Base-by-base conservation (phyloP, 1,140 invertebrate species). In the Hormaphis cornu region DNA sequence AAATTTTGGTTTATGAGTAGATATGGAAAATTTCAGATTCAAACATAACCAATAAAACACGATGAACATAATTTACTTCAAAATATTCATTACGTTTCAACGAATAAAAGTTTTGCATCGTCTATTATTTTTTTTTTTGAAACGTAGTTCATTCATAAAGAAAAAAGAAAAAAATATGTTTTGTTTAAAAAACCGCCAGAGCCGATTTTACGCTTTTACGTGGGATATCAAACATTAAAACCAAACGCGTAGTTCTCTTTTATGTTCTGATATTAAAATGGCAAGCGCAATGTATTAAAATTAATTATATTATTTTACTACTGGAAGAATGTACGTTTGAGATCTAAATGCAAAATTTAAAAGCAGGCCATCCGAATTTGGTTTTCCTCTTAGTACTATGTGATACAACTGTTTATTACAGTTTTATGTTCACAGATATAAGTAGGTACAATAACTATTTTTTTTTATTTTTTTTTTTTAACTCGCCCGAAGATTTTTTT, bases 31-130 rank as follows among this genome's bases (percentile, higher is more conserved):
- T 33, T 33, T 33, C 30, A 33, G 9, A 33, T 33, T 4, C 30
- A n/a, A n/a, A n/a, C n/a, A n/a, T n/a, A n/a, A 33, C 30, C 30
- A 9, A 33, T 6, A 33, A 20, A 10, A 56, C 7, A n/a, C 18
- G 4, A 30, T 22, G 18, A 56, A 56, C 37, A n/a, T 58, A 58
- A 58, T 58, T 56, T 56, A 56, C 53, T 37, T 58, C 33, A 58
- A 58, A 24, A 22, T 22, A 14, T 54, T 54, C 6, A 54, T 0
- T 7, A n/a, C 40, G 18, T 56, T 56, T 40, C 20, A n/a, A 58
- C 16, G 14, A 14, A 40, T 40, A 40, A 14, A 16, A 37, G 35
- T 58, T 24, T 18, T 40, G 33, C 40, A 58, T 37, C n/a, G 20
- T 24, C 54, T 14, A 58, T 58, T 40, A 35, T 37, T 58, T n/a